Evolutionary conservation across 2,888 invertebrate species (phyloP), one percentile per base, ranked within the genome.

Genomic region (Ditylenchus weischeri): DNA sequence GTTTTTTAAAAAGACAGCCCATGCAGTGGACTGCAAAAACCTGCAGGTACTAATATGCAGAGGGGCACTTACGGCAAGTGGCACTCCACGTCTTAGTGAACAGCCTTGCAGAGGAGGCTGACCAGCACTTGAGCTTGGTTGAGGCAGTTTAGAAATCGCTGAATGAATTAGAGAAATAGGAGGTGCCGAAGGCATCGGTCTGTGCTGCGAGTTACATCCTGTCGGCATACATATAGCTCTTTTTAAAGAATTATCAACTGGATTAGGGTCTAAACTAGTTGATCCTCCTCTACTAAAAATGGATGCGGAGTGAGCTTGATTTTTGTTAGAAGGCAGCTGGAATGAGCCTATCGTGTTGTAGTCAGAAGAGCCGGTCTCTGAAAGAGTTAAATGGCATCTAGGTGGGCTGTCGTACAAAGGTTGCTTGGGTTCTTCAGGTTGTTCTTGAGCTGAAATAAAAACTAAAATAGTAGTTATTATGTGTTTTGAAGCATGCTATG

Each of bases 151-250:
- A n/a, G 54, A 54, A 18, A 38, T 29, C 23, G 64, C 57, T 57
- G 49, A 50, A 66, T 66, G 60, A 35, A 66, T 23, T 18, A 66
- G 47, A 11, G 64, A 64, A 19, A 65, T 54, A 19, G 66, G 66
- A n/a, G 66, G 65, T 19, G 64, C 66, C 23, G 66, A 62, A 51
- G 66, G 66, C 38, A 47, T 62, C n/a, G 54, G 62, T 38, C 57
- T 29, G 29, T 38, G 66, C 21, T 38, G 50, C 21, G 21, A 48
- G 5, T 23, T 15, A 62, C 18, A 50, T 15, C n/a, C 15, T 36
- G 19, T 23, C 0, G 62, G 18, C 62, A 48, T 18, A 29, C 35
- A 49, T 5, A 11, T 18, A 15, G n/a, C n/a, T 15, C n/a, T 11
- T 43, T 43, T 43, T 15, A 43, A 43, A 43, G 11, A 43, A 8